These are phyloP conservation scores for Neodiprion virginianus DNA, from an alignment of 1,140 invertebrate genomes.

Conservation along the genomic window DNA sequence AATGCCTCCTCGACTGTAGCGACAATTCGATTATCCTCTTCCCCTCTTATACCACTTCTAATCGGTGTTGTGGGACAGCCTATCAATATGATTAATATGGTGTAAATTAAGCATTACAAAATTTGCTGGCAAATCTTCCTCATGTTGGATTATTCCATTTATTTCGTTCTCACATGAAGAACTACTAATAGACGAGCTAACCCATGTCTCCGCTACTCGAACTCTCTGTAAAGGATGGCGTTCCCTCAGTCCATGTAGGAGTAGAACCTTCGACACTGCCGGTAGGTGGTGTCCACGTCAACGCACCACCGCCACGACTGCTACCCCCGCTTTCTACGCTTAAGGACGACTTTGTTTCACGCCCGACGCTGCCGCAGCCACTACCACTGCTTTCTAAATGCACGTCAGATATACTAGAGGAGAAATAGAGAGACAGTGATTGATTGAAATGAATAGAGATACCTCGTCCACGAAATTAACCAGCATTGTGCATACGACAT, in stretches of 20 bases:
- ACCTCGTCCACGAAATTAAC: background rate
- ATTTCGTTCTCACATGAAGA: too few species aligned
- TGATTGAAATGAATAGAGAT: background rate
- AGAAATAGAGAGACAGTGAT: constrained; percentile 8
- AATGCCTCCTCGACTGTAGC: constrained; percentile 73
- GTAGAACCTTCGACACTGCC: constrained; percentile 88
- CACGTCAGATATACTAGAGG: constrained; percentile 53
- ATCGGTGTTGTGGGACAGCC: constrained; percentile 67
- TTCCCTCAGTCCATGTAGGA: constrained; percentile 98
- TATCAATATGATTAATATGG: constrained; percentile 53
- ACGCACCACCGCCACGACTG: constrained; percentile 65
- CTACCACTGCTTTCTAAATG: constrained; percentile 60
- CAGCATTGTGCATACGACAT: constrained; percentile 24
- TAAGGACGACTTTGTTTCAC: constrained; percentile 73
- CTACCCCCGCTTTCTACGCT: constrained; percentile 69
- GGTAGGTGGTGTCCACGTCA: constrained; percentile 85
- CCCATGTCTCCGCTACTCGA: constrained; percentile 92
- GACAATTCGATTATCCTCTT: constrained; percentile 49
- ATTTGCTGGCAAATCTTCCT: too few species aligned
- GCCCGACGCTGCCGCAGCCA: constrained; percentile 55
- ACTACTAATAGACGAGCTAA: constrained; percentile 58
- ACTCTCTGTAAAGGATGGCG: constrained; percentile 95
- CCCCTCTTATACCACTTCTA: constrained; percentile 48
- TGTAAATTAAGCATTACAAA: background rate
- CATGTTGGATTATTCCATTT: too few species aligned